A percentile compares a stretch with the other conserved stretches of the same genome.
Conservation (phyloP, 2,888 invertebrate species). For the Cylloceria caligata region DNA sequence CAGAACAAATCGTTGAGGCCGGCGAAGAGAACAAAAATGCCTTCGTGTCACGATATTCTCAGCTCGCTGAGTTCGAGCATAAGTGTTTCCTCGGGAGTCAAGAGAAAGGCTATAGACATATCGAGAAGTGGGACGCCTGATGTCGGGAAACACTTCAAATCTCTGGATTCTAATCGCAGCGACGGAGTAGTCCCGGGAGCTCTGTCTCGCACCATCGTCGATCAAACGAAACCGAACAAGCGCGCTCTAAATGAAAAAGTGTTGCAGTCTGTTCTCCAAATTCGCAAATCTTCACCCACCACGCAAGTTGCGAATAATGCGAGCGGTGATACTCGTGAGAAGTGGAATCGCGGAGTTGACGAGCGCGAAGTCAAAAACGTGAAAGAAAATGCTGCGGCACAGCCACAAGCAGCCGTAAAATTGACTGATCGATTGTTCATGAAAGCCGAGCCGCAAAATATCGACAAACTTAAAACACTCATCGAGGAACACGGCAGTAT, state of each 20-base stretch:
- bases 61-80: conserved; percentile 82
- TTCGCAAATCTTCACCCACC: conserved; percentile 12
- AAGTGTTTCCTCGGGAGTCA: conserved; percentile 78
- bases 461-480: conserved; percentile 78
- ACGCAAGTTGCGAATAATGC: background rate
- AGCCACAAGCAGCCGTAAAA: conserved; percentile 58
- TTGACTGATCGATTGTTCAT: conserved; percentile 81
- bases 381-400: conserved; percentile 11
- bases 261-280: conserved; percentile 25
- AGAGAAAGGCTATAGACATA: conserved; percentile 79
- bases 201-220: conserved; percentile 35
- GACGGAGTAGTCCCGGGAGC: conserved; percentile 42
- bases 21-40: conserved; percentile 80
- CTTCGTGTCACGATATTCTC: conserved; percentile 82
- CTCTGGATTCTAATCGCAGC: conserved; percentile 70
- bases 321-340: conserved; percentile 15
- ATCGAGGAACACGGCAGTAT: conserved; percentile 79
- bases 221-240: conserved; percentile 43
- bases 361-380: conserved; percentile 8
- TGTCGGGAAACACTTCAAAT: conserved; percentile 82
- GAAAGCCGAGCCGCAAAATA: conserved; percentile 80
- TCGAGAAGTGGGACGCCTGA: conserved; percentile 80
- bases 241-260: conserved; percentile 31
- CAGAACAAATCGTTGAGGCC: conserved; percentile 77
- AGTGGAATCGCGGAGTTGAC: background rate